These are phyloP conservation scores for Coreoperca whiteheadi DNA, from an alignment of 2,113 vertebrate species.

Conservation along the genomic window DNA sequence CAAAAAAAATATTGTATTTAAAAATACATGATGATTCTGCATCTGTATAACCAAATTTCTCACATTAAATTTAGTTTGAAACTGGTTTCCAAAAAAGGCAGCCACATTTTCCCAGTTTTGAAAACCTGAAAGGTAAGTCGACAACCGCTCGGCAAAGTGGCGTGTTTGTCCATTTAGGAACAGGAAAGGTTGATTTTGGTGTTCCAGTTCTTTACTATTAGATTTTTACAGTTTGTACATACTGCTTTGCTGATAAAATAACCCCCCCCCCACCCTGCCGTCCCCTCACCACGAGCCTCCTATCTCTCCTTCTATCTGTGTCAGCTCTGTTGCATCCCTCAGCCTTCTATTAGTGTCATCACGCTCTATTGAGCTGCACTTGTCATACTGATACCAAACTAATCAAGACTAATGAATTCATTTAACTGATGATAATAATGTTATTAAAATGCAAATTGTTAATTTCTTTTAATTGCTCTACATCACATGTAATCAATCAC, in stretches of 20 bases:
- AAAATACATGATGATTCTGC: not conserved
- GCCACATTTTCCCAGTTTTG: not conserved
- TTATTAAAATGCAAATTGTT: conserved; percentile 99
- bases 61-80: not conserved
- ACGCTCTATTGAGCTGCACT: conserved; percentile 84
- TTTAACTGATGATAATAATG: conserved; percentile 93
- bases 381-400: conserved; percentile 86
- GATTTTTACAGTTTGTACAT: not conserved
- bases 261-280: not conserved
- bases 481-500: conserved; percentile 92
- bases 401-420: conserved; percentile 98
- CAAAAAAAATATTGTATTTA: not conserved
- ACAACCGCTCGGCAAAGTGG: not conserved
- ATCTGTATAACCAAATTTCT: too few relatives aligned
- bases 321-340: conserved; percentile 45
- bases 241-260: not conserved
- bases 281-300: not conserved
- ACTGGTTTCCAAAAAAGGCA: not conserved
- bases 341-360: conserved; percentile 73
- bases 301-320: conserved; percentile 40
- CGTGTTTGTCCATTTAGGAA: not conserved
- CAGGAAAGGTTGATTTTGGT: not conserved
- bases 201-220: not conserved
- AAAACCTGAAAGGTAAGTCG: not conserved
- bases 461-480: conserved; percentile 93